Evolutionary conservation across 2,888 invertebrate species (phyloP).

Genomic region (Drosophila tripunctata): DNA sequence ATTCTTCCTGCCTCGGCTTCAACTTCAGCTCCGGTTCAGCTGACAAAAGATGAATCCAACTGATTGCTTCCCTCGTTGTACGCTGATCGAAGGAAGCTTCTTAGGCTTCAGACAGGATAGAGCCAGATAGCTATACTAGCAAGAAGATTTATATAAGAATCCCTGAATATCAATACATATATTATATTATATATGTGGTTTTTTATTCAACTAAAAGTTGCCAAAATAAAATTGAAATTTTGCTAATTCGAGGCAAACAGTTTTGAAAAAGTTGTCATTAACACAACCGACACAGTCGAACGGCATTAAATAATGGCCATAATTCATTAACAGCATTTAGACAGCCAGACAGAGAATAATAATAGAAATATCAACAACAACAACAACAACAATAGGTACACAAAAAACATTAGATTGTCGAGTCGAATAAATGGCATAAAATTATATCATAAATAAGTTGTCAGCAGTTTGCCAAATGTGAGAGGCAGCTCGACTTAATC

Average conservation of each 20-base stretch:
- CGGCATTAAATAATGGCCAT: constrained; percentile 40
- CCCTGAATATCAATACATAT: not conserved
- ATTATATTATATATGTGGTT: not conserved
- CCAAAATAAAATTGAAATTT: constrained; percentile 8
- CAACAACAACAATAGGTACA: constrained; percentile 1
- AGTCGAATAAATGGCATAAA: constrained; percentile 44
- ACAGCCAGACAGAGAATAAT: constrained; percentile 25
- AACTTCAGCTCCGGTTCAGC: constrained; percentile 19
- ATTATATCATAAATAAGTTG: constrained; percentile 76
- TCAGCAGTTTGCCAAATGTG: constrained; percentile 79
- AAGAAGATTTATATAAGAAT: no score
- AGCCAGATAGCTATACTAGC: no score
- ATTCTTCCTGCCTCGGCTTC: constrained; percentile 3
- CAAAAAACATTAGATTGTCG: constrained; percentile 28
- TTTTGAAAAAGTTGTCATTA: constrained; percentile 31
- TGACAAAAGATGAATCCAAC: not conserved
- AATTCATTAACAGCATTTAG: constrained; percentile 63
- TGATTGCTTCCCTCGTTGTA: not conserved
- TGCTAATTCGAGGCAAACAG: constrained; percentile 7
- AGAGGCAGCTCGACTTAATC: constrained; percentile 50
- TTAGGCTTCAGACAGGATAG: not conserved
- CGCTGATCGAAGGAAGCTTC: constrained; percentile 1
- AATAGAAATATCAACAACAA: constrained; percentile 2
- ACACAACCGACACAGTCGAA: constrained; percentile 14
- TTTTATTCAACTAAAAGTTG: not conserved